Base-by-base conservation (phyloP, 2,888 invertebrate genomes). In the Acronicta alni region DNA sequence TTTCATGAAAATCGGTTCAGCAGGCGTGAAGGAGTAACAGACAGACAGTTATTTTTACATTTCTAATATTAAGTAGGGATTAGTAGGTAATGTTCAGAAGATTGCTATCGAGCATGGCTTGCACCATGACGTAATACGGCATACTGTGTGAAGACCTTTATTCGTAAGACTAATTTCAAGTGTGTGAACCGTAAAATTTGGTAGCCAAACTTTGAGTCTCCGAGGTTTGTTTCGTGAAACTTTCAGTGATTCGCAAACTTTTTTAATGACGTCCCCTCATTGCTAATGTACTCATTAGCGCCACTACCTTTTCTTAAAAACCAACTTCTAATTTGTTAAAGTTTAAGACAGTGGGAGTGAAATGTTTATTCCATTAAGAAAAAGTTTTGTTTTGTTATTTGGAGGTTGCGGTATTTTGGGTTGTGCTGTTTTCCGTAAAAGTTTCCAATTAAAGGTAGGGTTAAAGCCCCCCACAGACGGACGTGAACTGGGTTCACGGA, bases 271-370 rank as follows among this genome's bases (percentile, higher is more conserved):
- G 16, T 26, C 49, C 45, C 59, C 35, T 35, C 41, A 39, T 39
- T 53, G 65, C 45, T 75, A 68, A 72, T 65, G 76, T 38, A 46
- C 49, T 57, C 58, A 68, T 74, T 72, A 74, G 35, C 46, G 51
- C 44, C 23, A 42, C 18, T 12, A 20, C 26, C 18, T 49, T 54
- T 49, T 60, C 41, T 57, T 67, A 52, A 18, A 35, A 18, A 37
- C 35, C 20, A 45, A 20, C 18, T 48, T 41, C 30, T 16, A 37
- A 54, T 16, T 47, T 47, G 41, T 49, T 42, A 12, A 12, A 42
- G 41, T 44, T 64, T 53, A 3, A 12, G 57, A 51, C 30, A n/a
- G 17, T n/a, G 45, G 41, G 17, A 45, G 37, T 26, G 26, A 62
- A 69, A 39, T 53, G 48, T 64, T 48, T 42, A 49, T 48, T 57